These are phyloP conservation scores for Achlya flavicornis DNA, from an alignment of 2,888 invertebrate genomes.

Conservation along the genomic window DNA sequence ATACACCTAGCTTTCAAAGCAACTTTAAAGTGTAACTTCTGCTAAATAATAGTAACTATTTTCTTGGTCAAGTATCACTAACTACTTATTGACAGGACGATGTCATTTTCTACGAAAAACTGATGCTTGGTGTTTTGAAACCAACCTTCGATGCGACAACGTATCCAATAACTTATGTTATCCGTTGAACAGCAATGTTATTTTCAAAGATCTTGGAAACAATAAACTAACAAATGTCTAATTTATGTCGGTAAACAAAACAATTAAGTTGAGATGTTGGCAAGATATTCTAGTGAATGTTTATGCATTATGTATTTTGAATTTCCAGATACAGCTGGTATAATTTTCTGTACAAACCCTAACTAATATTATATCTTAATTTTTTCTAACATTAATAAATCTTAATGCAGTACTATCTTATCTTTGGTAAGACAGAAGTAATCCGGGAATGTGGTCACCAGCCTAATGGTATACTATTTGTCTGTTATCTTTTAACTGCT, in stretches of 20 bases:
- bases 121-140: neutral
- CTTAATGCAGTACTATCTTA: neutral
- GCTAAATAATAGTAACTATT: too few species aligned
- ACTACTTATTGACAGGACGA: too few species aligned
- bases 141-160: neutral
- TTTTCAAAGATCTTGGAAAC: neutral
- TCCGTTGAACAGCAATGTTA: neutral
- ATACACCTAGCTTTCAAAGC: too few species aligned
- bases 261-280: neutral
- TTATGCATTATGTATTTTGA: neutral
- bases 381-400: neutral
- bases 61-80: too few species aligned
- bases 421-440: constrained; percentile 2
- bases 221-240: neutral
- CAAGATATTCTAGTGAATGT: neutral
- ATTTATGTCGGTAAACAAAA: neutral
- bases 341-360: too few species aligned
- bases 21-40: too few species aligned
- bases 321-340: too few species aligned
- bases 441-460: constrained; percentile 12
- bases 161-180: neutral
- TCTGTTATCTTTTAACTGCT: constrained; percentile 14
- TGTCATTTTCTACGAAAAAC: too few species aligned
- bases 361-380: too few species aligned
- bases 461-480: constrained; percentile 16